Percentiles rank a stretch among this genome's conserved stretches.
Conservation (phyloP, 2,797 vertebrate genomes). For the Onychomys torridus region DNA sequence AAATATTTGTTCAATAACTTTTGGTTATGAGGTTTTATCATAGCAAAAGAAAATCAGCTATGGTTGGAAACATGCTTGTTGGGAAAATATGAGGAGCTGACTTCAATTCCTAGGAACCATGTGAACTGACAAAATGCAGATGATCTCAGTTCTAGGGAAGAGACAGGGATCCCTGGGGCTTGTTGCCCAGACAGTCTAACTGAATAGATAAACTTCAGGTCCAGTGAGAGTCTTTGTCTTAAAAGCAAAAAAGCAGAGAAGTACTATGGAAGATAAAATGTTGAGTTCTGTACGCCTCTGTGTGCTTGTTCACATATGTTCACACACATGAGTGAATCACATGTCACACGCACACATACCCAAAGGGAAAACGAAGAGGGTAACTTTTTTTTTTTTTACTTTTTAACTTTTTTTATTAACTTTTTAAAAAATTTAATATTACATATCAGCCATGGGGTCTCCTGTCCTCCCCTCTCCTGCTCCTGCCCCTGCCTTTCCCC, state of each 20-base stretch:
- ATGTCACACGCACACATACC: not conserved
- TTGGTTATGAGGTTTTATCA: not conserved
- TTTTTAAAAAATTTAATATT: no score
- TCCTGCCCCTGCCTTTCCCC: no score
- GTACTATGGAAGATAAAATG: not conserved
- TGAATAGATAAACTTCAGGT: not conserved
- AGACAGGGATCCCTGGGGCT: not conserved
- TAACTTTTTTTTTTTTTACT: no score
- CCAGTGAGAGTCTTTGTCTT: not conserved
- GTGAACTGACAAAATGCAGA: not conserved
- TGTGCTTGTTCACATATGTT: not conserved
- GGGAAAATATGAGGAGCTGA: not conserved
- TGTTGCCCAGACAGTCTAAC: not conserved
- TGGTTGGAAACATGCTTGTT: no score
- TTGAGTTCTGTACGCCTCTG: not conserved
- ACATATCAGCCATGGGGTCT: no score
- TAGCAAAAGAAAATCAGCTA: not conserved
- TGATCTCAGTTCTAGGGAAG: not conserved
- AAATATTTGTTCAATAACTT: not conserved
- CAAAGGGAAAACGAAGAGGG: not conserved
- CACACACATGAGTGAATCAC: not conserved
- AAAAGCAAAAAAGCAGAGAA: not conserved
- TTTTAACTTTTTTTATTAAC: no score
- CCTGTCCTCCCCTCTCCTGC: no score
- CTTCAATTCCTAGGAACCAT: not conserved